Base-by-base conservation (phyloP, 2,797 vertebrate genomes). In the Artibeus lituratus region DNA sequence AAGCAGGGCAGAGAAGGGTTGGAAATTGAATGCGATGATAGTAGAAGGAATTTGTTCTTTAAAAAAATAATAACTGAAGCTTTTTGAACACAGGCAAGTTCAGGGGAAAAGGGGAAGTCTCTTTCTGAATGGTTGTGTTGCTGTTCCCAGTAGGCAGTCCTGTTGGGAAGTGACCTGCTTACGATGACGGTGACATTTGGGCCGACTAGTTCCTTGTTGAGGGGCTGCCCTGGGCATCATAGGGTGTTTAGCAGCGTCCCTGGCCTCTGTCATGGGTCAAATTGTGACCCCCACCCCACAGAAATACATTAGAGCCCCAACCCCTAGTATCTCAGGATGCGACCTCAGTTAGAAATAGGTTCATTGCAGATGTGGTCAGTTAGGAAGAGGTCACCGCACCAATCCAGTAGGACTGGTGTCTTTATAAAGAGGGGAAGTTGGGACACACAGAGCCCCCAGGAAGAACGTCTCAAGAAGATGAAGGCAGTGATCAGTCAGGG, bases 1-100 rank as follows among this genome's bases (percentile, higher is more conserved):
- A 86, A 86, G 51, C 62, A 1, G 37, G 24, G 24, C 47, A 89
- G 94, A 89, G 94, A 92, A 96, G 82, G 83, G 19, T 1, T 32
- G 83, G 74, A 22, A 57, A 72, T 21, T 26, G 55, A 84, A 62
- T 3, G 9, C 7, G 78, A 93, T 87, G 74, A 49, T 1, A 37
- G 57, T 21, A 47, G 69, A 87, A 86, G 29, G 80, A n/a, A 87
- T 86, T 83, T 67, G 39, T 10, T 44, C 78, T 84, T 89, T 82
- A 19, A 12, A 57, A 76, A 42, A 51, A 82, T 32, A 70, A 35
- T 35, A 32, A 65, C 11, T 4, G 26, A 73, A 67, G 72, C 26
- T 65, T 93, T 93, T 91, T 47, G 62, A 86, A 82, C 14, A 2
- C 5, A 62, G 35, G 29, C 26, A 53, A 24, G 10, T 65, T 65